Evolutionary conservation across 64 coral and sea anemone genomes (phyloP).

Genomic region (Anthopleura sola): DNA sequence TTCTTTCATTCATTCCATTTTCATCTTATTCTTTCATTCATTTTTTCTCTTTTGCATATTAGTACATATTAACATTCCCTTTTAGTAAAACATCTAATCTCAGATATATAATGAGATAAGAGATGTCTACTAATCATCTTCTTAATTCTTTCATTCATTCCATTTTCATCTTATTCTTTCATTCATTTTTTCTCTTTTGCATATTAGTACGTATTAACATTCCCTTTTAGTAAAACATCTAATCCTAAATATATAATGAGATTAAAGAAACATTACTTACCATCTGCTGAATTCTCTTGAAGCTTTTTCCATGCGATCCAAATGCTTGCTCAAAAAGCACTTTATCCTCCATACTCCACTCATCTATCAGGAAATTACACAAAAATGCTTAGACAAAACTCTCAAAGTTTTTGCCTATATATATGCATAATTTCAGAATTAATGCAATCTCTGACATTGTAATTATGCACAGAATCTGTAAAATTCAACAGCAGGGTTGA

Average conservation of each 20-base stretch:
- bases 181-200: not conserved
- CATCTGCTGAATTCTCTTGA: constrained; percentile 96
- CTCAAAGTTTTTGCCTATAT: not conserved
- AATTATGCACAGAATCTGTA: too few species aligned
- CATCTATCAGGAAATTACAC: constrained; percentile 53
- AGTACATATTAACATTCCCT: not conserved
- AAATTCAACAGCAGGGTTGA: too few species aligned
- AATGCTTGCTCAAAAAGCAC: constrained; percentile 99
- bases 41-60: not conserved
- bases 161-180: too few species aligned
- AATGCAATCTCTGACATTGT: too few species aligned
- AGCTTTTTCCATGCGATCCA: constrained; percentile 97
- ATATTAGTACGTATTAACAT: not conserved
- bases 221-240: not conserved
- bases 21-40: too few species aligned
- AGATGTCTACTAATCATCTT: too few species aligned
- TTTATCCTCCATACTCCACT: constrained; percentile 99
- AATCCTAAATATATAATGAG: not conserved
- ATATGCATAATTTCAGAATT: too few species aligned
- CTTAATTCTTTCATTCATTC: too few species aligned
- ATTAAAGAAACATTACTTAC: constrained; percentile 40
- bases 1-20: too few species aligned
- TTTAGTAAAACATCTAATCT: not conserved
- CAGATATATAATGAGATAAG: not conserved
- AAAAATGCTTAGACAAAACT: not conserved